A percentile compares a stretch with the other conserved stretches of the same genome.
Conservation (phyloP, 2,888 invertebrate species). For the Hermaeophaga mercurialis region DNA sequence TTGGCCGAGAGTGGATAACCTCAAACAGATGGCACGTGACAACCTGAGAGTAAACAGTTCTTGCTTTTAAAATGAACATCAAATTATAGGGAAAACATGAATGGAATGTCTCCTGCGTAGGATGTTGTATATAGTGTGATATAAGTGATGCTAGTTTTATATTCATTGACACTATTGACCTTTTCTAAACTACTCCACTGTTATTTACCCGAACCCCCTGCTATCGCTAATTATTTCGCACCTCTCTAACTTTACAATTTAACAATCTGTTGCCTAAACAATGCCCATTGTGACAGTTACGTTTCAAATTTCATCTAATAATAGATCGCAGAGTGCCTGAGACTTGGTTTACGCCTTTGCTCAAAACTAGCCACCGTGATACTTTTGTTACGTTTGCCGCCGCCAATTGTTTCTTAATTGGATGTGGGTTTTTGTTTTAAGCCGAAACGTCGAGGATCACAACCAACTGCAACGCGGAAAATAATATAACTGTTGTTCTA, state of each 20-base stretch:
- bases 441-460: slow-evolving; percentile 31
- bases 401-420: slow-evolving; percentile 30
- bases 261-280: slow-evolving; percentile 44
- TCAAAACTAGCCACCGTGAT: slow-evolving; percentile 38
- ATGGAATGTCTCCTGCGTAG: too few relatives aligned
- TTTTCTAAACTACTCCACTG: too few relatives aligned
- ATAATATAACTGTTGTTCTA: too few relatives aligned
- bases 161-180: too few relatives aligned
- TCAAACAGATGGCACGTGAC: too few relatives aligned
- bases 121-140: too few relatives aligned
- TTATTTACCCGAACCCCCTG: background rate
- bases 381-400: slow-evolving; percentile 30
- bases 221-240: slow-evolving; percentile 45
- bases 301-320: slow-evolving; percentile 37
- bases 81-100: too few relatives aligned
- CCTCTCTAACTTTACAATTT: slow-evolving; percentile 43
- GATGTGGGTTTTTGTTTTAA: slow-evolving; percentile 26
- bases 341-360: slow-evolving; percentile 33
- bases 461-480: slow-evolving; percentile 11
- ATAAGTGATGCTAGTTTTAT: too few relatives aligned
- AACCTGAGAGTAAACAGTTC: too few relatives aligned
- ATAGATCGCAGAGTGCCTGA: slow-evolving; percentile 28
- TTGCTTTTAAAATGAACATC: too few relatives aligned
- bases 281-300: slow-evolving; percentile 40
- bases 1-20: too few relatives aligned